These are phyloP conservation scores for Eolophus roseicapilla DNA, from an alignment of 2,113 vertebrate species.

Conservation along the genomic window DNA sequence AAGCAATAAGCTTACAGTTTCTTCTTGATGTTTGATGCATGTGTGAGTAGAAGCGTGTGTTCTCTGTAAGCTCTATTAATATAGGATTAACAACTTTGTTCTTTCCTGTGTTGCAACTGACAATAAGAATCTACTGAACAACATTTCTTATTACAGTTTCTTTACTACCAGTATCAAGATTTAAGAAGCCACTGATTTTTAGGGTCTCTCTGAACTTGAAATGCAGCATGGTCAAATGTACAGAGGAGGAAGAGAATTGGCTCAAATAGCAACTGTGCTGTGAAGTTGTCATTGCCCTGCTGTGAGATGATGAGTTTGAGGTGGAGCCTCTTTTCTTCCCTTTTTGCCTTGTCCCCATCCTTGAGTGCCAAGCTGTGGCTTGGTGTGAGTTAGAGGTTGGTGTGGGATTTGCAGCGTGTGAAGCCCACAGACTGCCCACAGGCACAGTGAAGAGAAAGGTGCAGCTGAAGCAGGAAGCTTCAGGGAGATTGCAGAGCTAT, in stretches of 20 bases:
- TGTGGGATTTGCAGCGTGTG: accelerated
- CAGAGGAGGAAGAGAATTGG: not conserved
- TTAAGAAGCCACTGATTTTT: not conserved
- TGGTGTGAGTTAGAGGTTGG: not conserved
- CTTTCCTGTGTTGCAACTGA: not conserved
- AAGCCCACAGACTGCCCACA: not conserved
- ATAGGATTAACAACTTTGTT: not conserved
- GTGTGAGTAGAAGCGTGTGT: not conserved
- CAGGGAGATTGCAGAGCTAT: not conserved
- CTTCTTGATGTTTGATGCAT: not conserved
- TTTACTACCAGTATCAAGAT: not conserved
- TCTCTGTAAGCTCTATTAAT: not conserved
- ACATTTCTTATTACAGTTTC: not conserved
- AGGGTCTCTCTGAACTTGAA: not conserved
- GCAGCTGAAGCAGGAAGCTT: not conserved
- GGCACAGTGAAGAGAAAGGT: not conserved
- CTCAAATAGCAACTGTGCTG: not conserved
- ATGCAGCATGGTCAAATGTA: not conserved
- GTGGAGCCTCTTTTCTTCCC: not conserved
- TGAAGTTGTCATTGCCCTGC: not conserved
- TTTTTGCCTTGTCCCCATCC: not conserved
- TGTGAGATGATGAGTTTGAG: accelerated
- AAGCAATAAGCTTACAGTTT: not conserved
- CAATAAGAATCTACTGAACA: not conserved
- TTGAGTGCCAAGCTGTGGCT: not conserved